Evolutionary conservation across 1,140 invertebrate genomes (phyloP), one percentile per base, ranked within the genome.

Genomic region (Ips nitidus): DNA sequence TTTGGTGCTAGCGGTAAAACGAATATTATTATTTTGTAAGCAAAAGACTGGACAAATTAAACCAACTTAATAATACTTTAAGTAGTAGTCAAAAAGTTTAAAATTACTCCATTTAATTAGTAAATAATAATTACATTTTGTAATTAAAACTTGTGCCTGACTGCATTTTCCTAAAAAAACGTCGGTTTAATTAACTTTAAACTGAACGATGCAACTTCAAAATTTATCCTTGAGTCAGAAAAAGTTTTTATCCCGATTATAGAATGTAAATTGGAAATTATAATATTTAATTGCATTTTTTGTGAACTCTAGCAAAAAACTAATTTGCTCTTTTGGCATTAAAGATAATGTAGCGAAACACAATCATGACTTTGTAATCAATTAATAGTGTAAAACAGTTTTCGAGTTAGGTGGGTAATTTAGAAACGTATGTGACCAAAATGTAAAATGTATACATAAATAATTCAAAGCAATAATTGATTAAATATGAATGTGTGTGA

Each of bases 331-430:
- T 50, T 50, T 50, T 22, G 22, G 45, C 45, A 8, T 22, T 50
- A 6, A 50, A 55, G 37, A 55, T 37, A 55, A 5, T 55, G n/a
- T 55, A 55, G 52, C 52, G 52, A 55, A 55, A 74, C 67, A 75
- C 73, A 75, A 75, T 75, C 73, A 75, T 71, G 66, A 45, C 65
- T 67, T 70, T 70, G 52, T 47, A 47, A n/a, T 47, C 52, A 56
- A 40, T 55, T 52, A 59, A 50, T 47, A 47, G 39, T 64, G 52
- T 66, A 47, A 41, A 43, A 58, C 58, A 57, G 63, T 36, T 64
- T 64, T 43, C 61, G 22, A 22, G 45, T 68, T 60, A 56, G 55
- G 52, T 8, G 38, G 8, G 41, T 63, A 52, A 50, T n/a, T 39
- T 39, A 65, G 52, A 45, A 52, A 65, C 47, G 55, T n/a, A 55